Evolutionary conservation across 2,888 invertebrate genomes (phyloP).

Genomic region (Rhagium mordax): DNA sequence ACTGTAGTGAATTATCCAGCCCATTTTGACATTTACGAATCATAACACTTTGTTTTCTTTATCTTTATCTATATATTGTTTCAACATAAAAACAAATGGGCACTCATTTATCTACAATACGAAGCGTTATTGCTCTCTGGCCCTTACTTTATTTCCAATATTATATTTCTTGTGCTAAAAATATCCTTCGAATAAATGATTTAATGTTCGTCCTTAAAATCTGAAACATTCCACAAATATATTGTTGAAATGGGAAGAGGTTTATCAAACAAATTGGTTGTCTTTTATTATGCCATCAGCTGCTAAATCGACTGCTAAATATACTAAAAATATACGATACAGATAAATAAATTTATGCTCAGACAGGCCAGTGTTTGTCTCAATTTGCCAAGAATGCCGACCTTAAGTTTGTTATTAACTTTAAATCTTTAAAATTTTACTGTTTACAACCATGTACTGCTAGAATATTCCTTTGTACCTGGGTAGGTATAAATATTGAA

Average conservation of each 20-base stretch:
- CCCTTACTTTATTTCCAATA: not conserved
- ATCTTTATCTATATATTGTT: not conserved
- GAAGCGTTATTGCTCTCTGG: not conserved
- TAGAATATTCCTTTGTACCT: too few relatives aligned
- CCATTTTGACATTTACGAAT: not conserved
- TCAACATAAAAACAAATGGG: not conserved
- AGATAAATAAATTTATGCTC: too few relatives aligned
- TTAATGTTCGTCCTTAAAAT: not conserved
- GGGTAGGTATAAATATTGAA: too few relatives aligned
- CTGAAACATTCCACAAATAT: not conserved
- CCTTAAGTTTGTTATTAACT: too few relatives aligned
- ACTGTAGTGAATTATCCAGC: too few relatives aligned
- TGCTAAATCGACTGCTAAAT: not conserved
- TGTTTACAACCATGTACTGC: too few relatives aligned
- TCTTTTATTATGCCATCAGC: not conserved
- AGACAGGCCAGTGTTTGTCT: too few relatives aligned
- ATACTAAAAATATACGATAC: too few relatives aligned
- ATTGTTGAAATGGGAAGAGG: not conserved
- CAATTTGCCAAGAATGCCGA: too few relatives aligned
- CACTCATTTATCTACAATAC: not conserved
- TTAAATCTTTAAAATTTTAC: too few relatives aligned
- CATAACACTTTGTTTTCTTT: not conserved
- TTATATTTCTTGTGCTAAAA: not conserved
- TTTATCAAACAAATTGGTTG: not conserved
- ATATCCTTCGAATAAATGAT: not conserved